These are phyloP conservation scores for Lacanobia wlatinum DNA, from an alignment of 2,888 invertebrate species.

Conservation along the genomic window DNA sequence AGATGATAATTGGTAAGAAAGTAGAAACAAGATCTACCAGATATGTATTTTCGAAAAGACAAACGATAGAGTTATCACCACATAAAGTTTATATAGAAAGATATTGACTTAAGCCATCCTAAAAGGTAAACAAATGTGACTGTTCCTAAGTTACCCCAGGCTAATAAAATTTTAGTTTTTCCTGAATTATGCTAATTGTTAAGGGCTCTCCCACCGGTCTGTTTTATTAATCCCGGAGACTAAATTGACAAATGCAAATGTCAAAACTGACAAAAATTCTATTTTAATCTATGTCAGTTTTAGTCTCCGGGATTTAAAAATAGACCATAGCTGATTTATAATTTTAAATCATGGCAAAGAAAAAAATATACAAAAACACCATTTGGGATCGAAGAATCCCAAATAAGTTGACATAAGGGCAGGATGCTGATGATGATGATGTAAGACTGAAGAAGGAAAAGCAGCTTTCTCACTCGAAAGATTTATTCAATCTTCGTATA, in stretches of 20 bases:
- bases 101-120: too few species aligned
- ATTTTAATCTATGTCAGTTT: too few species aligned
- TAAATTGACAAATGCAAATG: too few species aligned
- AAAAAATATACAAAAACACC: neutral
- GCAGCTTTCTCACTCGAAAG: slow-evolving; percentile 6
- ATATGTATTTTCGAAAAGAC: neutral
- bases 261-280: too few species aligned
- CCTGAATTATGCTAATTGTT: too few species aligned
- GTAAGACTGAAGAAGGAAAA: neutral
- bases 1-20: slow-evolving; percentile 10
- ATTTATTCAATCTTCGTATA: slow-evolving; percentile 10
- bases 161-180: too few species aligned
- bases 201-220: too few species aligned
- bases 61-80: neutral
- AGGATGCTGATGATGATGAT: neutral
- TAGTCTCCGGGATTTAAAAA: too few species aligned
- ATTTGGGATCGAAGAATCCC: neutral
- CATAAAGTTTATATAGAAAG: neutral
- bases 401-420: neutral
- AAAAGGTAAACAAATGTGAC: too few species aligned
- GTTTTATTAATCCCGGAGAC: too few species aligned
- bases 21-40: neutral
- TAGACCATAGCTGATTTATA: neutral
- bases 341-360: neutral
- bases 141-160: too few species aligned